Conservation (phyloP, 2,888 invertebrate species). For the Strigamia crassipes region DNA sequence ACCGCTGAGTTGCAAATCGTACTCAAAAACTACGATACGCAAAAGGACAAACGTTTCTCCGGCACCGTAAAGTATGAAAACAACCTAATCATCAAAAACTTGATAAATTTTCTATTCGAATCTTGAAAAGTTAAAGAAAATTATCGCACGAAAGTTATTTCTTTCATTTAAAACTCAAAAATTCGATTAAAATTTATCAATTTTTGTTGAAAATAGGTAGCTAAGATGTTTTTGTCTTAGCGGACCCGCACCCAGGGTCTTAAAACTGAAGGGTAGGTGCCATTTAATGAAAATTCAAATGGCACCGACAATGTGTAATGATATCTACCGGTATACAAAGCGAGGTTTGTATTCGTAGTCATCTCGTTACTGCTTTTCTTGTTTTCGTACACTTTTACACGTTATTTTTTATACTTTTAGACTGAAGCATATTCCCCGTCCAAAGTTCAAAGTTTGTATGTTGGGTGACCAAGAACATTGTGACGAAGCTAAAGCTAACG, state of each 20-base stretch:
- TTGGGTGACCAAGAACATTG: constrained; percentile 99
- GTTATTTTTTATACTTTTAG: constrained; percentile 63
- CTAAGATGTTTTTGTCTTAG: constrained; percentile 60
- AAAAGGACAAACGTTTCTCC: constrained; percentile 99
- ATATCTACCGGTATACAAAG: background rate
- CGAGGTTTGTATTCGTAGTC: background rate
- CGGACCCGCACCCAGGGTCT: constrained; percentile 99
- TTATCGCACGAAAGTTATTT: no score
- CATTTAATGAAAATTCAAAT: background rate
- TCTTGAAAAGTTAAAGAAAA: background rate
- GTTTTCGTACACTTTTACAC: no score
- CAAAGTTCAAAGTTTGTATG: constrained; percentile 98
- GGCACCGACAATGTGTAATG: background rate
- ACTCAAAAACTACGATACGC: constrained; percentile 99
- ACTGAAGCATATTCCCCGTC: constrained; percentile 96
- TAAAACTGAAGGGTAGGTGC: constrained; percentile 82
- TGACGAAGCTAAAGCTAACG: constrained; percentile 92
- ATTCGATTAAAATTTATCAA: background rate
- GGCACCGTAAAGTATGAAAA: constrained; percentile 98
- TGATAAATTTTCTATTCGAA: background rate
- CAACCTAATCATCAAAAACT: constrained; percentile 53
- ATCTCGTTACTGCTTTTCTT: background rate
- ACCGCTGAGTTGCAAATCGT: constrained; percentile 98
- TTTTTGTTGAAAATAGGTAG: constrained; percentile 8
- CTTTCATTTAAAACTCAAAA: background rate